These are phyloP conservation scores for Psephotus haematonotus DNA, from an alignment of 2,113 vertebrate species.

Conservation along the genomic window DNA sequence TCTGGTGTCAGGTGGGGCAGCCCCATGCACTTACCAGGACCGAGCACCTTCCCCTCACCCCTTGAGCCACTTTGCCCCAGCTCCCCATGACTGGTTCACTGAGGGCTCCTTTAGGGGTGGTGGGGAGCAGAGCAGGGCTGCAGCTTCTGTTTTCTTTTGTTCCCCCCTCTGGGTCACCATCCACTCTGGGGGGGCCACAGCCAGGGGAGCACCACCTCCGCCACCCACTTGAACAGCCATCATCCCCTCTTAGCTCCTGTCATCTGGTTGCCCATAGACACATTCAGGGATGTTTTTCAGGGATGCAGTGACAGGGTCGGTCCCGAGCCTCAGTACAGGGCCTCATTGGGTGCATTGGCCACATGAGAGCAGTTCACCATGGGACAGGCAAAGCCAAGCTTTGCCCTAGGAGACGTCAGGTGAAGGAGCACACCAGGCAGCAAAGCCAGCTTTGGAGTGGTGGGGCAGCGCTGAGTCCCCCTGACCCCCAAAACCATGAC, in stretches of 20 bases:
- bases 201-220: background rate
- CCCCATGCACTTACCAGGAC: background rate
- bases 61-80: rapidly evolving
- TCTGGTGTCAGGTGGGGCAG: background rate
- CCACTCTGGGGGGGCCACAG: background rate
- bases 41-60: rapidly evolving
- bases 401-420: background rate
- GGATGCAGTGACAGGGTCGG: background rate
- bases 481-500: rapidly evolving
- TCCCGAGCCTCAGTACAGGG: background rate
- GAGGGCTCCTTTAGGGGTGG: background rate
- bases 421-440: background rate
- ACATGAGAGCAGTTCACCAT: background rate
- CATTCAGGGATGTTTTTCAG: background rate
- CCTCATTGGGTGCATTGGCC: background rate
- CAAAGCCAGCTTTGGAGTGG: background rate
- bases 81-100: rapidly evolving
- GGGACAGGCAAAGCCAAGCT: background rate
- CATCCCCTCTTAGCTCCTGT: rapidly evolving
- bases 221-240: background rate
- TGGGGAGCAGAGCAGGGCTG: background rate
- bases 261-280: background rate
- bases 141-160: constrained; percentile 32
- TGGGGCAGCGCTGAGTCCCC: background rate
- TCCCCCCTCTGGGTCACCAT: background rate